Base-by-base conservation (phyloP, 2,113 vertebrate species). In the Pterophyllum scalare region DNA sequence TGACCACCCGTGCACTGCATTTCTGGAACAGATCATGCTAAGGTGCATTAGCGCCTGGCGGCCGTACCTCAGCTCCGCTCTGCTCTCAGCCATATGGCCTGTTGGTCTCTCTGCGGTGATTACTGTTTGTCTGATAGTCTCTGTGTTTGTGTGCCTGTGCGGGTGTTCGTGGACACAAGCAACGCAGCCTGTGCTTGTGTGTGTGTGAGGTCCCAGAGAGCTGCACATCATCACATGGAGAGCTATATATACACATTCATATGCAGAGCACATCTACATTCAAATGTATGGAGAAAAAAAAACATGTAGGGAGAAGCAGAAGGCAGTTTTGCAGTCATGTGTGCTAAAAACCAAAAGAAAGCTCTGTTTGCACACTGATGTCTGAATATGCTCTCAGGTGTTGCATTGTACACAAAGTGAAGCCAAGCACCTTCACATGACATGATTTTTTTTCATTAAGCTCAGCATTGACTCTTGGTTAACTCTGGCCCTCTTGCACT, bases 1-100 rank as follows among this genome's bases (percentile, higher is more conserved):
- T 91, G 90, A 77, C 87, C 89, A 91, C 88, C 92, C 83, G 49
- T 81, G 82, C 31, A 72, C 64, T 58, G 76, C 22, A 20, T 75
- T 75, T 92, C 93, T 93, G 93, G 89, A 92, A 88, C 80, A 79
- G 74, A 89, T 94, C 93, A 83, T 59, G 87, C 78, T 79, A 87
- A 74, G 91, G 84, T 91, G 83, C 80, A 79, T 91, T 90, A 88
- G 85, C 6, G 77, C 70, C 84, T 82, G 83, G 43, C 17, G 40
- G 22, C 81, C 59, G 28, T 67, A 65, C 86, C 83, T 81, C 31
- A 33, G 31, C 31, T 33, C 75, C 26, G 60, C 75, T 59, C 56
- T 46, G 57, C 85, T 85, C 83, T 57, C 76, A 26, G 78, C 89
- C 92, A 88, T 57, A 89, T 90, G 90, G 90, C 82, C 80, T 15